Conservation (phyloP, 2,797 vertebrate species). For the Acipenser transmontanus region DNA sequence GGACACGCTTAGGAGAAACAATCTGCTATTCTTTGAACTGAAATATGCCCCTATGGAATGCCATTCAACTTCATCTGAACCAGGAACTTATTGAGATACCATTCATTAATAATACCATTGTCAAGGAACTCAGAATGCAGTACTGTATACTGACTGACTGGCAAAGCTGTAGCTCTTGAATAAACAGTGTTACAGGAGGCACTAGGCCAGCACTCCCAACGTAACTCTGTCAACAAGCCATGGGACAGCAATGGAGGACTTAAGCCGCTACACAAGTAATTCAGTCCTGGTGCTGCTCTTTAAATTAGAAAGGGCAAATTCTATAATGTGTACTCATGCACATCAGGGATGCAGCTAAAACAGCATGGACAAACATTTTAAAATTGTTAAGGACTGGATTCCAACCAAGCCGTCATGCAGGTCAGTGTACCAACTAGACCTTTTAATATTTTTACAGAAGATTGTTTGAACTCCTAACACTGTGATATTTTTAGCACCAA, state of each 20-base stretch:
- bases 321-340: neutral
- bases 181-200: neutral
- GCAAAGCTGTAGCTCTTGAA: too few relatives aligned
- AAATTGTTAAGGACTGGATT: neutral
- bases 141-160: too few relatives aligned
- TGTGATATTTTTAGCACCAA: too few relatives aligned
- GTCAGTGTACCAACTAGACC: neutral
- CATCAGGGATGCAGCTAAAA: neutral
- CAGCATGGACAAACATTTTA: neutral
- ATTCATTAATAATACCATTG: too few relatives aligned
- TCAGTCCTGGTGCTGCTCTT: neutral
- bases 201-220: neutral
- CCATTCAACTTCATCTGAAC: too few relatives aligned
- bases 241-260: neutral
- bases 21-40: too few relatives aligned
- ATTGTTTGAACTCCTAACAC: neutral
- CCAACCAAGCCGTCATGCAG: neutral
- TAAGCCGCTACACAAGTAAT: neutral
- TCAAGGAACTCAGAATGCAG: too few relatives aligned
- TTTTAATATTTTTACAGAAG: neutral
- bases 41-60: too few relatives aligned
- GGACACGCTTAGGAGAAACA: too few relatives aligned
- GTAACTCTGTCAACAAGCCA: neutral
- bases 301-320: conserved; percentile 3
- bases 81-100: too few relatives aligned